Conservation (phyloP, 2,888 invertebrate species). For the Pseudococcus jackbeardsleyi region DNA sequence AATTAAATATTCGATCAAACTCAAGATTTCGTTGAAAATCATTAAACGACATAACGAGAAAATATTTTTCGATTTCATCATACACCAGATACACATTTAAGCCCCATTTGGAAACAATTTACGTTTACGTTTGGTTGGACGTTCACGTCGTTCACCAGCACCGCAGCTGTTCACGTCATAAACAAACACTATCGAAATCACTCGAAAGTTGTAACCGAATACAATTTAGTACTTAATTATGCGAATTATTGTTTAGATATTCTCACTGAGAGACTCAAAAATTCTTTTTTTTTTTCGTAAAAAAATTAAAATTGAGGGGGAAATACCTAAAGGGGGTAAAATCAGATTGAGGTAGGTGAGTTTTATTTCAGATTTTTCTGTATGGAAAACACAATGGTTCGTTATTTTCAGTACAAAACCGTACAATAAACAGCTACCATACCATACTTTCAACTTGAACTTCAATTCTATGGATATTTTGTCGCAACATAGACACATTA, state of each 20-base stretch:
- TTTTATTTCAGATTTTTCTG: too few species aligned
- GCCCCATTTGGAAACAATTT: too few species aligned
- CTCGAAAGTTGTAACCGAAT: background rate
- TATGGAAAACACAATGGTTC: too few species aligned
- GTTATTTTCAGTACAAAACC: too few species aligned
- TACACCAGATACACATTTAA: too few species aligned
- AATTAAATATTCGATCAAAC: too few species aligned
- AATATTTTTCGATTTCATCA: too few species aligned
- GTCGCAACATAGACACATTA: background rate
- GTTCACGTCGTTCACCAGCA: background rate
- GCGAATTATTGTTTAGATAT: background rate
- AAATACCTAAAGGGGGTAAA: too few species aligned
- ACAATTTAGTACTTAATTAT: background rate
- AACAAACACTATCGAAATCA: background rate
- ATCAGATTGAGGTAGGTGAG: too few species aligned
- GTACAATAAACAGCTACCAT: background rate
- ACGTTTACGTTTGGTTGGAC: too few species aligned
- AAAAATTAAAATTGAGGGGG: background rate
- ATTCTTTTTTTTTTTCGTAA: background rate
- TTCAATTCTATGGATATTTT: conserved; percentile 35
- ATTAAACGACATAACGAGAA: too few species aligned
- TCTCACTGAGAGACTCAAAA: background rate
- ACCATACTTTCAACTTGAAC: conserved; percentile 9
- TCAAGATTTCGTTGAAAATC: too few species aligned
- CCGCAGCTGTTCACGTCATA: background rate